Percentiles rank a stretch among this genome's conserved stretches.
Conservation (phyloP, 2,113 vertebrate genomes). For the Solea solea region DNA sequence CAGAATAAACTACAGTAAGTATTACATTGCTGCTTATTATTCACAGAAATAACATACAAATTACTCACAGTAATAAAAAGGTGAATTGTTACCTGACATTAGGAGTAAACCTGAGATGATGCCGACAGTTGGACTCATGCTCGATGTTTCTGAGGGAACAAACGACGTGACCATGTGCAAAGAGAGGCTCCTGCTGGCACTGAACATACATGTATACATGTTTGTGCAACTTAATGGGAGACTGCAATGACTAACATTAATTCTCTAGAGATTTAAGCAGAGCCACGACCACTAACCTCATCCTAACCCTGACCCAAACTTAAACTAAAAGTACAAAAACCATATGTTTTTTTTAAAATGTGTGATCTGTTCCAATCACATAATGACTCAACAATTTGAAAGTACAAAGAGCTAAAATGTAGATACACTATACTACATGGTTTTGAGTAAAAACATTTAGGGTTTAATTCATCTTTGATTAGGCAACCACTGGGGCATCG, state of each 20-base stretch:
- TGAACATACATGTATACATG: not conserved
- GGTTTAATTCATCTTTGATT: not conserved
- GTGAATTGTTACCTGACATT: conserved; percentile 70
- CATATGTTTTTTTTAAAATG: not conserved
- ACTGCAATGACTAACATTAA: not conserved
- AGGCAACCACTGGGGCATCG: no score
- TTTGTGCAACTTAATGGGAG: conserved; percentile 11
- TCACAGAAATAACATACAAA: not conserved
- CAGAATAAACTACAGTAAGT: no score
- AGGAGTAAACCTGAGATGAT: conserved; percentile 54
- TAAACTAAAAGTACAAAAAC: not conserved
- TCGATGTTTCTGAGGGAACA: conserved; percentile 24
- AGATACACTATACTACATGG: no score
- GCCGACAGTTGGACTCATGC: conserved; percentile 50
- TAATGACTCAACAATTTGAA: not conserved
- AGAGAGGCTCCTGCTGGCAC: not conserved
- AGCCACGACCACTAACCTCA: not conserved
- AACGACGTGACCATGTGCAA: not conserved
- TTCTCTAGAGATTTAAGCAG: conserved; percentile 25
- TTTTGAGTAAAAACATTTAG: not conserved
- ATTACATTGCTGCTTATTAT: no score
- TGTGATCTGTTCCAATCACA: no score
- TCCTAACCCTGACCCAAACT: not conserved
- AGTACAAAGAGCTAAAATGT: not conserved
- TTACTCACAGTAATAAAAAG: not conserved